Percentiles rank a stretch among this genome's conserved stretches.
phyloP scores from a whole-genome alignment of 2,797 vertebrate species.

The Astyanax mexicanus region DNA sequence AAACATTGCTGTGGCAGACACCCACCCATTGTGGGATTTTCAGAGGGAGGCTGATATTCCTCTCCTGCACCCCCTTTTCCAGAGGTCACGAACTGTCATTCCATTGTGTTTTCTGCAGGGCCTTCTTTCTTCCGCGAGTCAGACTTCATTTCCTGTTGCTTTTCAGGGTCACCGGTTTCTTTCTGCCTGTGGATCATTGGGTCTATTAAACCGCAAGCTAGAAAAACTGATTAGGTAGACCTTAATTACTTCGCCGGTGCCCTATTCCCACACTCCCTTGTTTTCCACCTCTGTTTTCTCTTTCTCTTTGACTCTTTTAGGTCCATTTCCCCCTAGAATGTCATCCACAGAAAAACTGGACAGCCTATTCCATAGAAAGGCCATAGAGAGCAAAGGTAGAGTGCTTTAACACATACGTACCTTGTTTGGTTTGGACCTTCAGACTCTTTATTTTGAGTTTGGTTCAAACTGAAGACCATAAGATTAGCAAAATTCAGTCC shows the following conservation, averaged over 20 bases:
- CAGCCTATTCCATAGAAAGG: slow-evolving; percentile 13
- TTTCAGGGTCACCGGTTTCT: slow-evolving; percentile 61
- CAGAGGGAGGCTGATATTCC: slow-evolving; percentile 37
- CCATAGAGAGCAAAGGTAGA: slow-evolving; percentile 7
- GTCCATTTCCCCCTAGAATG: background rate
- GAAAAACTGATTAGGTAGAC: slow-evolving; percentile 58
- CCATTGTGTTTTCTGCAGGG: slow-evolving; percentile 51
- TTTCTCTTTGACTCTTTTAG: background rate
- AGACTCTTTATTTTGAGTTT: too few relatives aligned
- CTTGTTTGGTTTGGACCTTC: too few relatives aligned
- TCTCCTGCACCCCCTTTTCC: slow-evolving; percentile 11
- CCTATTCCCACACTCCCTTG: slow-evolving; percentile 35
- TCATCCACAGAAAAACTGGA: slow-evolving; percentile 5
- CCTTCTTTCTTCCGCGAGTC: slow-evolving; percentile 41
- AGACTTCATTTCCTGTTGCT: slow-evolving; percentile 67
- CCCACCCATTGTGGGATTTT: slow-evolving; percentile 38
- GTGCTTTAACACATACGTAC: too few relatives aligned
- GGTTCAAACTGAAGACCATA: too few relatives aligned
- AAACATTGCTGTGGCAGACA: slow-evolving; percentile 31
- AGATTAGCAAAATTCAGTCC: too few relatives aligned
- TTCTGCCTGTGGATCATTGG: slow-evolving; percentile 58
- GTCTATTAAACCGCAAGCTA: slow-evolving; percentile 56
- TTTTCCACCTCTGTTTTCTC: slow-evolving; percentile 14
- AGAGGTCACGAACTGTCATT: slow-evolving; percentile 55
- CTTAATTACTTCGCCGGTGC: slow-evolving; percentile 56